Evolutionary conservation across 2,113 vertebrate genomes (phyloP).

Genomic region (Thunnus thynnus): DNA sequence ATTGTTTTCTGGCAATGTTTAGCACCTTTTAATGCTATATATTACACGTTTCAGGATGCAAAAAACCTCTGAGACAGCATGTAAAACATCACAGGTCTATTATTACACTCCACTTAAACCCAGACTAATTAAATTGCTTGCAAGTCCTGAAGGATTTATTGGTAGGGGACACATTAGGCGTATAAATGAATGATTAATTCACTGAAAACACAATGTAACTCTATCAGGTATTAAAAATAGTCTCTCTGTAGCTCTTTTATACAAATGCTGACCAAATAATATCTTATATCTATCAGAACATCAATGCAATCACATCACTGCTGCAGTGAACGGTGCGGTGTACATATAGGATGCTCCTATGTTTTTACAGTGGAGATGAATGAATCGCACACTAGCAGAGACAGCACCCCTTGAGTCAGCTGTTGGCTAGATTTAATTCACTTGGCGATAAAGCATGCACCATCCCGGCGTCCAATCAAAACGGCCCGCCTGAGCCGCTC

Average conservation of each 20-base stretch:
- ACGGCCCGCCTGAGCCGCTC: conserved; percentile 62
- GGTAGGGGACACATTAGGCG: background rate
- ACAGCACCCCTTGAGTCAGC: conserved; percentile 59
- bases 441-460: conserved; percentile 51
- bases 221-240: too few species aligned
- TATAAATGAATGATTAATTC: conserved; percentile 27
- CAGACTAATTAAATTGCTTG: conserved; percentile 36
- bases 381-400: conserved; percentile 30
- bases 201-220: background rate
- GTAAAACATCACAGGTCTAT: background rate
- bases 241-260: background rate
- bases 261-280: background rate
- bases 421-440: conserved; percentile 74
- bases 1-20: background rate
- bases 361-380: conserved; percentile 47
- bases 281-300: background rate
- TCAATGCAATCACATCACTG: background rate
- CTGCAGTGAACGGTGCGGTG: background rate
- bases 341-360: background rate
- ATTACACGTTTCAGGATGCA: background rate
- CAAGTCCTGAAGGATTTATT: background rate
- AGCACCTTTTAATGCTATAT: too few species aligned
- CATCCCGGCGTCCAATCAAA: conserved; percentile 70
- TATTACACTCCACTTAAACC: background rate
- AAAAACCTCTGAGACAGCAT: conserved; percentile 9